phyloP scores from a whole-genome alignment of 2,113 vertebrate genomes.

The Dromiciops gliroides region DNA sequence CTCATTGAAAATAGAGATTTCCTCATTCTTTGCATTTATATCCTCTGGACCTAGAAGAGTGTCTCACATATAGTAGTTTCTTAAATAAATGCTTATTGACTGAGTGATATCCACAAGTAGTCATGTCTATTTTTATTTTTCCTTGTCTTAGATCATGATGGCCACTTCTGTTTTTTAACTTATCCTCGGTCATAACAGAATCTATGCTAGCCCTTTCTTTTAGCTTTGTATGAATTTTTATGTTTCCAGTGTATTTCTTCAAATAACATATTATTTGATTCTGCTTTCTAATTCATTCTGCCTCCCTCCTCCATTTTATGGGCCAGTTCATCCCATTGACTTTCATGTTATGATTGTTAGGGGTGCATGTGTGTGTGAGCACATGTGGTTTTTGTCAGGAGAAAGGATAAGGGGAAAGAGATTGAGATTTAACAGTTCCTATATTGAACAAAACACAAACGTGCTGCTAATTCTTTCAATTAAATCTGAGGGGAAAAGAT shows the following conservation, averaged over 20 bases:
- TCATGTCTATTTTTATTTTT: background rate
- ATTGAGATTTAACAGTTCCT: background rate
- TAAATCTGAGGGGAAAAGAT: background rate
- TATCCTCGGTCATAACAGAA: background rate
- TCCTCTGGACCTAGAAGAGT: background rate
- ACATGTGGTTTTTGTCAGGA: background rate
- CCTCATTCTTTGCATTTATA: background rate
- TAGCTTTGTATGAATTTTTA: background rate
- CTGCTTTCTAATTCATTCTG: background rate
- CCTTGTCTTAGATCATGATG: background rate
- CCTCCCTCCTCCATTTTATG: background rate
- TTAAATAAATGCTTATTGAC: background rate
- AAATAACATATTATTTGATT: background rate
- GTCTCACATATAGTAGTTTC: background rate
- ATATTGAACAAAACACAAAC: background rate
- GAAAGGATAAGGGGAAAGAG: background rate
- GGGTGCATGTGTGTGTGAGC: background rate
- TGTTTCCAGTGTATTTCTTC: background rate
- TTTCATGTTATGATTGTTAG: background rate
- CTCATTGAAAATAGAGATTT: background rate
- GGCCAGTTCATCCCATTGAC: background rate
- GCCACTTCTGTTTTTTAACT: background rate
- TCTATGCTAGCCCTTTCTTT: background rate
- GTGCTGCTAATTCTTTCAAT: background rate
- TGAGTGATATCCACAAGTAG: background rate